Conservation (phyloP, 2,113 vertebrate species). For the Ptilonorhynchus violaceus region DNA sequence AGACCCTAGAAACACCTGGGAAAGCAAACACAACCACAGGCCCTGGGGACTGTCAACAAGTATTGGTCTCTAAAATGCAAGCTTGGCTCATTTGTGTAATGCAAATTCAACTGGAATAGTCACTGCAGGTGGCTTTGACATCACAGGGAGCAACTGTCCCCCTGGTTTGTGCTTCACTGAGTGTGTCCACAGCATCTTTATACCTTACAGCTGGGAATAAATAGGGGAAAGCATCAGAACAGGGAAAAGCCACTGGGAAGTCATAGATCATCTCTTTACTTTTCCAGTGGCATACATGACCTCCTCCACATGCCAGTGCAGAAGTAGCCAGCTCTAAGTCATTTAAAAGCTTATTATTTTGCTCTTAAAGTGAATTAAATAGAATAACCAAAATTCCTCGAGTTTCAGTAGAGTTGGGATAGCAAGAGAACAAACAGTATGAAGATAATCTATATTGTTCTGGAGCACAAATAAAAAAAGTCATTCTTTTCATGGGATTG, state of each 20-base stretch:
- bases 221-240: not conserved
- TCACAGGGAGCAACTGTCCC: not conserved
- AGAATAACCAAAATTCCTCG: not conserved
- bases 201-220: not conserved
- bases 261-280: not conserved
- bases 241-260: not conserved
- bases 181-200: not conserved
- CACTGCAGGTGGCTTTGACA: not conserved
- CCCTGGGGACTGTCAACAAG: not conserved
- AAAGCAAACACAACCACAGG: not conserved
- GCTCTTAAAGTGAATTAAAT: not conserved
- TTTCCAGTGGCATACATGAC: not conserved
- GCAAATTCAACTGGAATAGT: not conserved
- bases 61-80: not conserved
- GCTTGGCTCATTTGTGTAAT: not conserved
- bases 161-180: not conserved
- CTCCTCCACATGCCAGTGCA: not conserved
- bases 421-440: not conserved
- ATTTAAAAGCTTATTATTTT: not conserved
- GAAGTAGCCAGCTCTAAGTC: not conserved
- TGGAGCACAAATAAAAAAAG: not conserved
- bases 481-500: not conserved
- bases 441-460: not conserved
- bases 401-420: not conserved
- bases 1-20: not conserved